Percentiles rank a stretch among this genome's conserved stretches.
Conservation (phyloP, 1,140 invertebrate species). For the Teleopsis dalmanni region DNA sequence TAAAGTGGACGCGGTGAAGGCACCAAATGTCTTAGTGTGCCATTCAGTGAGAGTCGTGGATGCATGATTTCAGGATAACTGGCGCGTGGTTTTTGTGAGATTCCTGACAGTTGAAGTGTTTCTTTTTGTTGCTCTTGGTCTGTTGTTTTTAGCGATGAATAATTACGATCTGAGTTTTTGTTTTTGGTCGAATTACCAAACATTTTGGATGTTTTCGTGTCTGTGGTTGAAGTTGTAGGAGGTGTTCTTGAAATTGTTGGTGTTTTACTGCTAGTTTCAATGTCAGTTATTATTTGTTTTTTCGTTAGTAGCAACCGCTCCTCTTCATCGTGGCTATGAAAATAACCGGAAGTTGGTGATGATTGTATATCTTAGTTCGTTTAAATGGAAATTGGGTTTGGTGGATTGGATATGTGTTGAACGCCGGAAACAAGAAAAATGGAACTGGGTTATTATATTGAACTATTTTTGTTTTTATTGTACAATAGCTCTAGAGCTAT, state of each 20-base stretch:
- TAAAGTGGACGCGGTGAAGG: slow-evolving; percentile 38
- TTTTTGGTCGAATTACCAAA: not conserved
- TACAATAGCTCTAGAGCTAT: too few species aligned
- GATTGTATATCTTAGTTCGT: too few species aligned
- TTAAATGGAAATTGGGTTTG: too few species aligned
- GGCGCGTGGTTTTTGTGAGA: slow-evolving; percentile 22
- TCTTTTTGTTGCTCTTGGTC: slow-evolving; percentile 13
- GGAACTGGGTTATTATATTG: too few species aligned
- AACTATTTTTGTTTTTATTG: too few species aligned
- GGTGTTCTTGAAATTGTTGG: not conserved
- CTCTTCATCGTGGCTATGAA: slow-evolving; percentile 8
- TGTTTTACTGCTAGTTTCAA: not conserved
- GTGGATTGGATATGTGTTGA: too few species aligned
- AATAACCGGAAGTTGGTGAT: slow-evolving; percentile 11
- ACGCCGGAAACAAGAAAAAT: too few species aligned
- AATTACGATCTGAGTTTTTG: not conserved
- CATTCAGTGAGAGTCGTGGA: slow-evolving; percentile 39
- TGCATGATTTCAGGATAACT: slow-evolving; percentile 39
- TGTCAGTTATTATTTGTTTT: not conserved
- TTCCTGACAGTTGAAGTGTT: slow-evolving; percentile 6
- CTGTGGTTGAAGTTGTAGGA: not conserved
- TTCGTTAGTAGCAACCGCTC: slow-evolving; percentile 2
- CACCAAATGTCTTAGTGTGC: slow-evolving; percentile 36
- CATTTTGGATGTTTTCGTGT: too few species aligned
- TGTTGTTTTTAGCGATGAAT: slow-evolving; percentile 8